A percentile compares a stretch with the other conserved stretches of the same genome.
Evolutionary conservation across 2,888 invertebrate species (phyloP).

Genomic region (Epistrophella euchroma): DNA sequence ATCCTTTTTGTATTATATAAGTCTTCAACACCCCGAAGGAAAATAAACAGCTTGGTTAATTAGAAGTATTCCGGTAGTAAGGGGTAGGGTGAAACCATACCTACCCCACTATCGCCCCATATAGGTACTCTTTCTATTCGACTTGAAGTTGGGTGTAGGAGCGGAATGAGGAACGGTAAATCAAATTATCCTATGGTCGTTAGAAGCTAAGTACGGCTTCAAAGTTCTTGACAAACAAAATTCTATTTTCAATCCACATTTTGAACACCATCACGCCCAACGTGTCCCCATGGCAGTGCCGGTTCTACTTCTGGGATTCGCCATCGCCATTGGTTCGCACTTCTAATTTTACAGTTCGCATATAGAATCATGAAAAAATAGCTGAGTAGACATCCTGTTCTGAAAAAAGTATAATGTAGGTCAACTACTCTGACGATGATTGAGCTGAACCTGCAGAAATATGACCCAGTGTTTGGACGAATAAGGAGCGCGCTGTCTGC

Average conservation of each 20-base stretch:
- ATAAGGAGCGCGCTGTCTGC: constrained; percentile 58
- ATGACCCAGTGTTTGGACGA: constrained; percentile 59
- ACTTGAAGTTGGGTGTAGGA: constrained; percentile 26
- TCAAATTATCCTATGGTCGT: constrained; percentile 69
- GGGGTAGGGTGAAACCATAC: constrained; percentile 10
- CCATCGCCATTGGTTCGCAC: constrained; percentile 55
- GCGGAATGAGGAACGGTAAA: constrained; percentile 54
- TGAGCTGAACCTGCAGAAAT: constrained; percentile 70
- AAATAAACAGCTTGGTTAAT: constrained; percentile 74
- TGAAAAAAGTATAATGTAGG: constrained; percentile 33
- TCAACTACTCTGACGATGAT: constrained; percentile 64
- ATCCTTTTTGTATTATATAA: constrained; percentile 39
- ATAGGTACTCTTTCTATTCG: neutral
- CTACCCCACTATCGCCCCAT: constrained; percentile 6
- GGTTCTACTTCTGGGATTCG: constrained; percentile 35
- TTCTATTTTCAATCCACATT: constrained; percentile 20
- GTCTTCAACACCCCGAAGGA: constrained; percentile 67
- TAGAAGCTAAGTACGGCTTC: constrained; percentile 69
- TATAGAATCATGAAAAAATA: constrained; percentile 49
- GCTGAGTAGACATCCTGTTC: constrained; percentile 60
- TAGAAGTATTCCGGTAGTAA: constrained; percentile 64
- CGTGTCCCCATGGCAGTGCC: constrained; percentile 14
- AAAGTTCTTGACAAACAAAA: constrained; percentile 50
- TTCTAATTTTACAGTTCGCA: constrained; percentile 48
- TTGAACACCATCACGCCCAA: constrained; percentile 15